Evolutionary conservation across 2,113 vertebrate genomes (phyloP), one percentile per base, ranked within the genome.

Genomic region (Cryptomyrus ogoouensis): DNA sequence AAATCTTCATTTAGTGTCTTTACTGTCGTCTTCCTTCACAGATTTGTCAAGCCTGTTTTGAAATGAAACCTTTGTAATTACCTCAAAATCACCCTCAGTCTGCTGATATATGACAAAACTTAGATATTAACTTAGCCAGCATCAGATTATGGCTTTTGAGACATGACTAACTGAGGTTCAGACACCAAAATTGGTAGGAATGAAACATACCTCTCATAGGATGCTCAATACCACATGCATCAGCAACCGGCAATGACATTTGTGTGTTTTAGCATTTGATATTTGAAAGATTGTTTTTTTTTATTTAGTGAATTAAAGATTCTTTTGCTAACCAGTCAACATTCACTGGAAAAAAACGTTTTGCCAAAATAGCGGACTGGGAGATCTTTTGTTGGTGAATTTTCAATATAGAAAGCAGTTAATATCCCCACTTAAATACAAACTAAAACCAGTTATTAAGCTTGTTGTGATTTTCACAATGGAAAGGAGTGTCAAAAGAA

Each of bases 321-420:
- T 88, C 19, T 88, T 88, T 47, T 70, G 15, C 42, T 74, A 47
- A 12, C 13, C n/a, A 17, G 17, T 80, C 12, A 17, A 21, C n/a
- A 70, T 89, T 77, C 17, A 70, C 47, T 89, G 44, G 66, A 1
- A 39, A 50, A 77, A 47, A 47, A 44, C 21, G 0, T 77, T 89
- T 86, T n/a, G 21, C 42, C 44, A 50, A 47, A 86, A 27, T 47
- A 50, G 83, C 44, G 3, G 47, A 86, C 17, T 49, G 21, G 46
- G 44, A 49, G 83, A 47, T 24, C 80, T 24, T 5, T 46, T 42
- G 21, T 24, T 8, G 15, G 83, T 49, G 89, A 7, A 85, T 88
- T 91, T 87, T 31, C 15, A 89, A 91, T 89, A 84, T 4, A 35
- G 8, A 84, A 47, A 1, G 27, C 47, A 47, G 83, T 85, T 47